Evolutionary conservation across 1,140 invertebrate species (phyloP).

Genomic region (Leucophenga varia): DNA sequence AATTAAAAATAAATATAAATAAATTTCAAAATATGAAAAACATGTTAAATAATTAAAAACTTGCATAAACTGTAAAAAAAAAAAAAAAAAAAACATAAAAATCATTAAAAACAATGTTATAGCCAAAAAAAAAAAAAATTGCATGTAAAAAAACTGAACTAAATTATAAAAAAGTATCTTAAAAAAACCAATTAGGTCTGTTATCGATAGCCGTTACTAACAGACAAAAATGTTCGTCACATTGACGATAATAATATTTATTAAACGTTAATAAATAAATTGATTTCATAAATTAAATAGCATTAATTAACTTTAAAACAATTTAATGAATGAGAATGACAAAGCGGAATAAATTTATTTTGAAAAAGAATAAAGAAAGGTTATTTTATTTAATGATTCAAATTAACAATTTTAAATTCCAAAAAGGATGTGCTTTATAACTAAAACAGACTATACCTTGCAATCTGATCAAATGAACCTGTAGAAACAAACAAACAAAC

Average conservation of each 20-base stretch:
- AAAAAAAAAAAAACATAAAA: conserved; percentile 22
- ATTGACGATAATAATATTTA: conserved; percentile 52
- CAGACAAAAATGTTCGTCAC: conserved; percentile 56
- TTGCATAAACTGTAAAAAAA: conserved; percentile 18
- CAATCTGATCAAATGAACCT: too few relatives aligned
- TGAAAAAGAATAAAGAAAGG: too few relatives aligned
- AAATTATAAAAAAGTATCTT: not conserved
- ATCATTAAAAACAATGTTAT: conserved; percentile 22
- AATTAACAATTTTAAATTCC: too few relatives aligned
- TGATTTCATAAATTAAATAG: conserved; percentile 42
- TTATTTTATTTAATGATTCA: too few relatives aligned
- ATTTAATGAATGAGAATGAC: conserved; percentile 5
- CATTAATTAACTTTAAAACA: conserved; percentile 43
- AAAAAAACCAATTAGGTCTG: conserved; percentile 35
- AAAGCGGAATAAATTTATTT: too few relatives aligned
- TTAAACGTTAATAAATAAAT: conserved; percentile 39
- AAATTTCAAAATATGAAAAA: conserved; percentile 28
- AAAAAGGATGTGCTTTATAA: too few relatives aligned
- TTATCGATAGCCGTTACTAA: conserved; percentile 53
- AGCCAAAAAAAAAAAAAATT: not conserved
- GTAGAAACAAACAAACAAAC: too few relatives aligned
- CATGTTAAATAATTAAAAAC: conserved; percentile 37
- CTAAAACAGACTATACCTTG: too few relatives aligned
- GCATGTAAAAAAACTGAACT: not conserved
- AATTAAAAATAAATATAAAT: conserved; percentile 22